Evolutionary conservation across 2,888 invertebrate genomes (phyloP).

Genomic region (Agrochola litura): DNA sequence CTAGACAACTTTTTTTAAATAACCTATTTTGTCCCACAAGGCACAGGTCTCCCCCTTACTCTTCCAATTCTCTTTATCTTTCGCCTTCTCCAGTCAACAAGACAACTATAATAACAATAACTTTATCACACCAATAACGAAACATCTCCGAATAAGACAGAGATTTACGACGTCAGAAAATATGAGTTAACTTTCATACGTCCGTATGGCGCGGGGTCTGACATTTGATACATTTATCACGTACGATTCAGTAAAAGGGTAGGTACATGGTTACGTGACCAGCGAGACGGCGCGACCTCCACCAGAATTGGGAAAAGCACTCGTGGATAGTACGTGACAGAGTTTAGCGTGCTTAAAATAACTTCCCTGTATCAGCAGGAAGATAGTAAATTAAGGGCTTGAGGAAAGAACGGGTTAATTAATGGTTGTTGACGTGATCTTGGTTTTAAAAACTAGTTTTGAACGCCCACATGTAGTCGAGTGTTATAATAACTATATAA

Average conservation of each 20-base stretch:
- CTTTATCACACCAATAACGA: conserved; percentile 36
- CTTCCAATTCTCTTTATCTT: not conserved
- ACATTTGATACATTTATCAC: conserved; percentile 65
- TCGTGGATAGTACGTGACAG: conserved; percentile 67
- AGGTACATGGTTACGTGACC: conserved; percentile 68
- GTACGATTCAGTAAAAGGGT: conserved; percentile 65
- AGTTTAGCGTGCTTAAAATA: conserved; percentile 58
- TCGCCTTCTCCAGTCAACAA: not conserved
- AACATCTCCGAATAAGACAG: conserved; percentile 20
- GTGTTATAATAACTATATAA: too few relatives aligned
- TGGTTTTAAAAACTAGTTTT: too few relatives aligned
- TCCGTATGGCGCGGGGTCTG: conserved; percentile 29
- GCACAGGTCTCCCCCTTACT: not conserved
- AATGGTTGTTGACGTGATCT: conserved; percentile 11
- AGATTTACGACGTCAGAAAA: conserved; percentile 55
- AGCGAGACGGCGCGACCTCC: conserved; percentile 58
- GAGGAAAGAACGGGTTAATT: conserved; percentile 29
- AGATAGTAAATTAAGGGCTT: conserved; percentile 37
- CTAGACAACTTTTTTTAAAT: not conserved
- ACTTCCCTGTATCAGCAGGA: conserved; percentile 45
- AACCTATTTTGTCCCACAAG: not conserved
- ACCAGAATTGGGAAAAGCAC: conserved; percentile 70
- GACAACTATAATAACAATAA: conserved; percentile 4
- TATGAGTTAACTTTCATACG: conserved; percentile 56
- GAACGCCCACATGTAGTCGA: too few relatives aligned